Base-by-base conservation (phyloP, 2,888 invertebrate species). In the Zaprionus obscuricornis region DNA sequence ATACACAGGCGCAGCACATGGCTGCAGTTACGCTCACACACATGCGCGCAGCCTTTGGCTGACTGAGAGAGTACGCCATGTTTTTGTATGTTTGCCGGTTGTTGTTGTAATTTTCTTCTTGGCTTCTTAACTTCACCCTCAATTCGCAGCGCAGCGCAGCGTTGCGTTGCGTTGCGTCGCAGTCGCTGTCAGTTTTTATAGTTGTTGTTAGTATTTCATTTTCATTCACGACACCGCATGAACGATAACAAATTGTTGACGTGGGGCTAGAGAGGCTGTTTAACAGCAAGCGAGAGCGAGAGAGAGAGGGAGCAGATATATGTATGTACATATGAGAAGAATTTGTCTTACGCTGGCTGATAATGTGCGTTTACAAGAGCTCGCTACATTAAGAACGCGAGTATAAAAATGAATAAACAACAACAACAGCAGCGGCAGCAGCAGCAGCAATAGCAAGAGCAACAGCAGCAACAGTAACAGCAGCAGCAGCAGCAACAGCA, bases 351-450 rank as follows among this genome's bases (percentile, higher is more conserved):
- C 45, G 39, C 33, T 42, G 49, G 26, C 74, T 56, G 74, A 74
- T 69, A 69, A 56, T 69, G 74, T 69, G 74, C 68, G 70, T 63
- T 69, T 68, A 55, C 39, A 68, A 68, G 74, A 74, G 70, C 55
- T 69, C 74, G 51, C 39, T 62, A 68, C 22, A 7, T 22, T 7
- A 22, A 7, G 67, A 73, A 47, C 54, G 43, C 37, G 29, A 33
- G 39, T 43, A 39, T 47, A 29, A 46, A 33, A 39, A 58, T 20
- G 37, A 49, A 37, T n/a, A n/a, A n/a, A n/a, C n/a, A n/a, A n/a
- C n/a, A n/a, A n/a, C n/a, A n/a, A n/a, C n/a, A n/a, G n/a, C n/a
- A n/a, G n/a, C n/a, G n/a, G n/a, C n/a, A n/a, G n/a, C n/a, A n/a
- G n/a, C n/a, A n/a, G n/a, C n/a, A n/a, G n/a, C n/a, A n/a, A n/a